These are phyloP conservation scores for Melikaiella ostensackeni DNA, from an alignment of 2,888 invertebrate species.

Conservation along the genomic window DNA sequence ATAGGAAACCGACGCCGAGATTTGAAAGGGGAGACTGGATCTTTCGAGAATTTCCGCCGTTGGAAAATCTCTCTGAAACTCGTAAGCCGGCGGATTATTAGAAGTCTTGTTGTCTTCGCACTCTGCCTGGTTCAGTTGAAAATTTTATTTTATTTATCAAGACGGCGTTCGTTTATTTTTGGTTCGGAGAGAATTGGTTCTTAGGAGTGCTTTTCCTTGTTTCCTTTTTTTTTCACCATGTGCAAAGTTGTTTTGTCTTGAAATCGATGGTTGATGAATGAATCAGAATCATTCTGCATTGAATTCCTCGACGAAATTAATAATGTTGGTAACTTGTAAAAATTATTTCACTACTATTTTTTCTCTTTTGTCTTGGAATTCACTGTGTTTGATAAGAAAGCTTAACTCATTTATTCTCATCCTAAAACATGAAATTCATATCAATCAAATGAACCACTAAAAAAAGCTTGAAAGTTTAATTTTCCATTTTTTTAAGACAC, in stretches of 20 bases:
- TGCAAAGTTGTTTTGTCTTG: slow-evolving; percentile 2
- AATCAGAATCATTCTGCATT: background rate
- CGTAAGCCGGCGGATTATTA: slow-evolving; percentile 68
- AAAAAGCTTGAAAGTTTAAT: background rate
- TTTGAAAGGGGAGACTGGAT: slow-evolving; percentile 65
- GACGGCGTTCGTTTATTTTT: slow-evolving; percentile 6
- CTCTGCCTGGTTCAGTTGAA: slow-evolving; percentile 68
- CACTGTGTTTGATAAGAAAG: background rate
- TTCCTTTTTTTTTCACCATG: background rate
- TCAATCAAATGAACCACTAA: too few species aligned
- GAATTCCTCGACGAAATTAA: background rate
- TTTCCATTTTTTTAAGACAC: slow-evolving; percentile 12
- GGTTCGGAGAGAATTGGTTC: slow-evolving; percentile 12
- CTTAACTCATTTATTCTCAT: background rate
- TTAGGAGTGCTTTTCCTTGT: slow-evolving; percentile 16
- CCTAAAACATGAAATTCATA: background rate
- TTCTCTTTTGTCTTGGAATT: background rate
- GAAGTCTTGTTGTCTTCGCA: slow-evolving; percentile 59
- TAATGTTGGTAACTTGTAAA: background rate
- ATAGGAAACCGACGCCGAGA: slow-evolving; percentile 65
- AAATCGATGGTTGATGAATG: background rate
- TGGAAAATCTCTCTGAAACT: slow-evolving; percentile 61
- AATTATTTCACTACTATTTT: background rate
- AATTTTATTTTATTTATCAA: background rate
- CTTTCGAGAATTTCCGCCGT: slow-evolving; percentile 63